These are phyloP conservation scores for Turnix velox DNA, from an alignment of 2,113 vertebrate genomes.

Conservation along the genomic window DNA sequence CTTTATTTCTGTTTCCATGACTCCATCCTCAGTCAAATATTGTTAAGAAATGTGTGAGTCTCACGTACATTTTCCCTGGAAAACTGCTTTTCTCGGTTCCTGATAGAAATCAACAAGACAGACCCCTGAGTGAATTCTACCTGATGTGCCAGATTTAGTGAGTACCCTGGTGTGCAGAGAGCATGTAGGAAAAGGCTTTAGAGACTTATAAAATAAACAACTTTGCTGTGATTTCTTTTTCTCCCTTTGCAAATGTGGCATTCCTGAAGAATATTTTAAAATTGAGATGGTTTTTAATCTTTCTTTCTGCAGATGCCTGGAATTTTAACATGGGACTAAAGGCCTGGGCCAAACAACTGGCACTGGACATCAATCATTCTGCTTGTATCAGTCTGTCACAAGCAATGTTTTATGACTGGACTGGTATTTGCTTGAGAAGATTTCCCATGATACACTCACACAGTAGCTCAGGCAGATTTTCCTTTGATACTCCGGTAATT, in stretches of 20 bases:
- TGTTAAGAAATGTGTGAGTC: not conserved
- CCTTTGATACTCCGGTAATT: not conserved
- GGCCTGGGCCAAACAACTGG: not conserved
- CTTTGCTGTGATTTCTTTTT: not conserved
- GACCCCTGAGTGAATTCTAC: not conserved
- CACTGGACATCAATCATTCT: not conserved
- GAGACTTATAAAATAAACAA: not conserved
- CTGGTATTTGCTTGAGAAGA: not conserved
- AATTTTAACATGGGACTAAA: not conserved
- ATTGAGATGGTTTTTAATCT: not conserved
- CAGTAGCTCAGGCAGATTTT: not conserved
- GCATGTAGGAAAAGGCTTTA: not conserved
- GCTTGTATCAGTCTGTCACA: not conserved
- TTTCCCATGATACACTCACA: not conserved
- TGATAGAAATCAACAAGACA: not conserved
- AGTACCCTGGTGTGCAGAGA: not conserved
- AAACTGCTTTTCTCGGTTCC: not conserved
- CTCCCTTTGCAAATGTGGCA: not conserved
- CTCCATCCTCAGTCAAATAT: not conserved
- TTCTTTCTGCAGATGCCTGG: not conserved
- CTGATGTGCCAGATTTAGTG: not conserved
- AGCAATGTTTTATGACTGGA: not conserved
- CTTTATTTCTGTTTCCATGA: not conserved
- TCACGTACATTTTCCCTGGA: not conserved
- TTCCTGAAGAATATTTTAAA: not conserved